These are phyloP conservation scores for Mystacornis crossleyi DNA, from an alignment of 2,113 vertebrate genomes.

Conservation along the genomic window DNA sequence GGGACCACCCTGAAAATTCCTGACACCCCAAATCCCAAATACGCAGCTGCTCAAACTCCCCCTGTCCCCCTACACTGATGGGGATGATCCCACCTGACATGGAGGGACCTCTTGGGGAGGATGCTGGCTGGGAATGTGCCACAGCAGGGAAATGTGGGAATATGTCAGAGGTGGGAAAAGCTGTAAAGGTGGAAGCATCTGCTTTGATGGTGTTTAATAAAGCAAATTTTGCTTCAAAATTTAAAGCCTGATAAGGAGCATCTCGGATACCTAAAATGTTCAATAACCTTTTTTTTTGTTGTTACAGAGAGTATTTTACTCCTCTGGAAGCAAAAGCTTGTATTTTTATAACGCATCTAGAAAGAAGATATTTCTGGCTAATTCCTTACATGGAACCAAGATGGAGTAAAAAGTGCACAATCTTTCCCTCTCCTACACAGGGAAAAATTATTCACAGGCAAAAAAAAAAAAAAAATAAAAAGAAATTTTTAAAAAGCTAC, in stretches of 20 bases:
- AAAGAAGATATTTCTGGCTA: background rate
- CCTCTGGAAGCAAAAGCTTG: background rate
- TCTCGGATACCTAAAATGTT: accelerated
- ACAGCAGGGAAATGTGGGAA: background rate
- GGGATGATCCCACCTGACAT: background rate
- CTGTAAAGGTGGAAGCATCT: background rate
- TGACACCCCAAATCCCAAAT: accelerated
- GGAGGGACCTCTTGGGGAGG: background rate
- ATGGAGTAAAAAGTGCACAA: background rate
- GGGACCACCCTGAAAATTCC: background rate
- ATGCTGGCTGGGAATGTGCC: background rate
- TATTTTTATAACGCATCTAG: background rate
- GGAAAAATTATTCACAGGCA: background rate
- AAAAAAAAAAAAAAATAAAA: background rate
- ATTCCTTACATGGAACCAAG: conserved; percentile 24
- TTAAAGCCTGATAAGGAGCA: background rate
- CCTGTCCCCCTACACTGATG: accelerated
- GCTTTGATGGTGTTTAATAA: background rate
- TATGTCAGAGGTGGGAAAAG: background rate
- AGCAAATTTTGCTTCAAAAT: background rate
- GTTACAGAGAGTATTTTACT: background rate
- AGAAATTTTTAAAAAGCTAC: background rate
- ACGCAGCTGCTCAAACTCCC: no score
- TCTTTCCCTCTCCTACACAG: background rate
- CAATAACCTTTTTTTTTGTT: background rate